Percentiles rank a stretch among this genome's conserved stretches.
These are phyloP conservation scores for Dolichotis patagonum DNA, from an alignment of 2,113 vertebrate genomes.

Conservation along the genomic window DNA sequence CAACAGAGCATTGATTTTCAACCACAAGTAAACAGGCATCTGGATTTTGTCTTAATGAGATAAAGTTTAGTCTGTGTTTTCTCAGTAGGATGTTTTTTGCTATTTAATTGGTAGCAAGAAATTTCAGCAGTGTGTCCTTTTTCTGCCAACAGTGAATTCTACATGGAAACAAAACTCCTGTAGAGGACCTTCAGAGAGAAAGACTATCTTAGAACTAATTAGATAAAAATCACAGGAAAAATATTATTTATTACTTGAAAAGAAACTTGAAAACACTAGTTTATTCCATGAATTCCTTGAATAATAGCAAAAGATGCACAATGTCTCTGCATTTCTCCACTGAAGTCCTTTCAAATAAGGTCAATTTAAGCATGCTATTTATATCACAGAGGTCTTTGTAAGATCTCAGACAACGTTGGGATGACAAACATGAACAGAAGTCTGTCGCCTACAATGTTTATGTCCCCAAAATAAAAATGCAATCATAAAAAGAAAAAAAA, in stretches of 20 bases:
- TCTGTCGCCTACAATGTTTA: not conserved
- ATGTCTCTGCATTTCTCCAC: not conserved
- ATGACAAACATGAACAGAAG: constrained; percentile 42
- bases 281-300: constrained; percentile 50
- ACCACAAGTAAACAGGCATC: constrained; percentile 78
- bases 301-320: not conserved
- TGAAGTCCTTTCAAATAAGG: constrained; percentile 62
- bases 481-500: not conserved
- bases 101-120: constrained; percentile 80
- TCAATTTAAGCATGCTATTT: constrained; percentile 67
- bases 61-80: constrained; percentile 81
- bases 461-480: constrained; percentile 58
- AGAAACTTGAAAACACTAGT: constrained; percentile 50
- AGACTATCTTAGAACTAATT: constrained; percentile 81
- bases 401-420: constrained; percentile 17
- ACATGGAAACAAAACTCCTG: constrained; percentile 71
- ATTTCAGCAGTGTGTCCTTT: constrained; percentile 74
- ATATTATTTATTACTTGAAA: constrained; percentile 53
- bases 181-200: constrained; percentile 72
- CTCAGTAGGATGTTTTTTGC: constrained; percentile 76
- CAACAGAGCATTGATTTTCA: constrained; percentile 75
- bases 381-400: constrained; percentile 63
- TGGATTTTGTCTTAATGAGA: constrained; percentile 84
- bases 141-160: constrained; percentile 79
- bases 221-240: constrained; percentile 73